Percentiles rank a stretch among this genome's conserved stretches.
These are phyloP conservation scores for Eristalis tenax DNA, from an alignment of 2,888 invertebrate species.

Conservation along the genomic window DNA sequence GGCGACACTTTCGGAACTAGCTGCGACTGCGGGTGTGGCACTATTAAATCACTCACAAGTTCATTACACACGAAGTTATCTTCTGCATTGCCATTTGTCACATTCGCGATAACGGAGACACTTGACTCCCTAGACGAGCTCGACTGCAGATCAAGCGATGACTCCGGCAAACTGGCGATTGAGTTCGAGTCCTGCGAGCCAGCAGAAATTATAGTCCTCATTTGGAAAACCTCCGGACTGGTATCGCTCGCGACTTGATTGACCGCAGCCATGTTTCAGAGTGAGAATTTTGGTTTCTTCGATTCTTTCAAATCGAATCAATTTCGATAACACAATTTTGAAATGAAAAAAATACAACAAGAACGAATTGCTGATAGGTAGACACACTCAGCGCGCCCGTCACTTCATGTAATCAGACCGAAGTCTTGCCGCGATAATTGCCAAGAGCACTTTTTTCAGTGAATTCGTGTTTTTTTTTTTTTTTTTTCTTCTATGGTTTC, in stretches of 20 bases:
- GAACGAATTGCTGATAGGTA: not conserved
- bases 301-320: not conserved
- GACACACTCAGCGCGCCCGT: constrained; percentile 8
- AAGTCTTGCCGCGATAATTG: constrained; percentile 21
- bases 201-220: not conserved
- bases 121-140: not conserved
- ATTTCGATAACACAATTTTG: constrained; percentile 4
- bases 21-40: not conserved
- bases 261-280: constrained; percentile 46
- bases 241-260: constrained; percentile 51
- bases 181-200: not conserved
- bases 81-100: not conserved
- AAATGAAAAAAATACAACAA: no score
- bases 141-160: not conserved
- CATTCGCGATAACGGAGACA: not conserved
- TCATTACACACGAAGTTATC: not conserved
- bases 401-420: constrained; percentile 16
- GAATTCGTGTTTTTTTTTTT: not conserved
- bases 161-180: not conserved
- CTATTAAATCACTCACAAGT: not conserved
- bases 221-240: constrained; percentile 26
- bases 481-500: not conserved
- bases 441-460: not conserved
- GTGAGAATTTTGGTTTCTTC: not conserved
- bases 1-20: not conserved